Conservation (phyloP, 1,140 invertebrate species). For the Steinernema khuongi region DNA sequence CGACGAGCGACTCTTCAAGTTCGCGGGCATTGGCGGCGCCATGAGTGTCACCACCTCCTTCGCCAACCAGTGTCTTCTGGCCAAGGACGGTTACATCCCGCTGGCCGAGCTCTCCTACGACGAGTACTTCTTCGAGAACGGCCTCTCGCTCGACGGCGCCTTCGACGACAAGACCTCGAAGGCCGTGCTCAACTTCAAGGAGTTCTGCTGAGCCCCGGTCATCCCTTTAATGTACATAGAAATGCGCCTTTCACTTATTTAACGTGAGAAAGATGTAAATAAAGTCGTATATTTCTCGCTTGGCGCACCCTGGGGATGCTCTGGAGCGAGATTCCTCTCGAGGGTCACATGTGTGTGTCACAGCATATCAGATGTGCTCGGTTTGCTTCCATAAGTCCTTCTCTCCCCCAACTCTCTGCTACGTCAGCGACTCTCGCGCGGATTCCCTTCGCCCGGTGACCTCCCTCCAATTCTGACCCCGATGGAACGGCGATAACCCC, state of each 20-base stretch:
- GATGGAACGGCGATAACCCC: not conserved
- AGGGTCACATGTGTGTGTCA: too few species aligned
- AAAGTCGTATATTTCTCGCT: not conserved
- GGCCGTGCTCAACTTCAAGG: conserved; percentile 9
- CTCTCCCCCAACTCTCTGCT: too few species aligned
- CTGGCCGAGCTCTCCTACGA: not conserved
- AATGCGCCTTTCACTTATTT: not conserved
- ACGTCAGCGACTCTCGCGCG: too few species aligned
- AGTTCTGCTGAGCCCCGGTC: conserved; percentile 2
- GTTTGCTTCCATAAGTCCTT: too few species aligned
- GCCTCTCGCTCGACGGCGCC: not conserved
- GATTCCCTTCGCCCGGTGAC: too few species aligned
- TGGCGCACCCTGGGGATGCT: not conserved
- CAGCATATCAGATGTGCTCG: too few species aligned
- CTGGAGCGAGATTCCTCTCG: not conserved
- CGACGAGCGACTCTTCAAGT: not conserved
- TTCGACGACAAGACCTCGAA: conserved; percentile 12
- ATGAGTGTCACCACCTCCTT: not conserved
- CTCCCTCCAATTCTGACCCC: too few species aligned
- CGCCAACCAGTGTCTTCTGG: conserved; percentile 6
- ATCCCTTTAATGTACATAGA: not conserved
- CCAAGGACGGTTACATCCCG: not conserved
- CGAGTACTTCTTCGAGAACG: conserved; percentile 5
- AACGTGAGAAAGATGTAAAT: not conserved
- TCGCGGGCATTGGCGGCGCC: not conserved